Evolutionary conservation across 2,888 invertebrate species (phyloP).

Genomic region (Orthosia gracilis): DNA sequence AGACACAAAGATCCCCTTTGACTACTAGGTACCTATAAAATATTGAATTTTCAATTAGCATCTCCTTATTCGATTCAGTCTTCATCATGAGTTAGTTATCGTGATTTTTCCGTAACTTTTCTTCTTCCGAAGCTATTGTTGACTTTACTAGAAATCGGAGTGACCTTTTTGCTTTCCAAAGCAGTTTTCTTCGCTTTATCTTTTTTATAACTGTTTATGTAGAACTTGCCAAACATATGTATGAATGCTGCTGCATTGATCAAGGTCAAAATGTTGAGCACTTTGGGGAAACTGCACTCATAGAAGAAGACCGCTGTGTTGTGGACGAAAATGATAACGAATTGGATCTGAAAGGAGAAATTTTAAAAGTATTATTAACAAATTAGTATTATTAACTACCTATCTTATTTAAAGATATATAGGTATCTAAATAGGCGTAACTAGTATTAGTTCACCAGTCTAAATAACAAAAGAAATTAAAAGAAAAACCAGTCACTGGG

Average conservation of each 20-base stretch:
- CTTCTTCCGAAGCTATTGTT: constrained; percentile 27
- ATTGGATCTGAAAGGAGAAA: constrained; percentile 58
- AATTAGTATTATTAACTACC: no score
- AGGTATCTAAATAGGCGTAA: no score
- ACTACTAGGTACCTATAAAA: no score
- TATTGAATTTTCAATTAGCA: no score
- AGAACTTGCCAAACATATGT: constrained; percentile 66
- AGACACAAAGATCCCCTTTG: no score
- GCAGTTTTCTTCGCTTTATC: constrained; percentile 22
- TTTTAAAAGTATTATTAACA: background rate
- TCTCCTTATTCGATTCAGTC: no score
- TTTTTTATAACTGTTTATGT: constrained; percentile 54
- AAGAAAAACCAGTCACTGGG: no score
- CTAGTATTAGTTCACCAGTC: no score
- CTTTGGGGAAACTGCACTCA: constrained; percentile 50
- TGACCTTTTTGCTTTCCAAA: constrained; percentile 32
- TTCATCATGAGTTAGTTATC: constrained; percentile 20
- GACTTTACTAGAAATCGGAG: constrained; percentile 38
- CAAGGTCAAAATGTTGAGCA: constrained; percentile 16
- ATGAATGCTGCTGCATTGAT: constrained; percentile 48
- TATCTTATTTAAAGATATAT: no score
- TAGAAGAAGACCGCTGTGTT: constrained; percentile 60
- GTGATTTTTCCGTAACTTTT: constrained; percentile 55
- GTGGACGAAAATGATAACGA: constrained; percentile 56
- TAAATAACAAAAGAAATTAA: no score